These are phyloP conservation scores for Xestia c-nigrum DNA, from an alignment of 2,888 invertebrate species.

Conservation along the genomic window DNA sequence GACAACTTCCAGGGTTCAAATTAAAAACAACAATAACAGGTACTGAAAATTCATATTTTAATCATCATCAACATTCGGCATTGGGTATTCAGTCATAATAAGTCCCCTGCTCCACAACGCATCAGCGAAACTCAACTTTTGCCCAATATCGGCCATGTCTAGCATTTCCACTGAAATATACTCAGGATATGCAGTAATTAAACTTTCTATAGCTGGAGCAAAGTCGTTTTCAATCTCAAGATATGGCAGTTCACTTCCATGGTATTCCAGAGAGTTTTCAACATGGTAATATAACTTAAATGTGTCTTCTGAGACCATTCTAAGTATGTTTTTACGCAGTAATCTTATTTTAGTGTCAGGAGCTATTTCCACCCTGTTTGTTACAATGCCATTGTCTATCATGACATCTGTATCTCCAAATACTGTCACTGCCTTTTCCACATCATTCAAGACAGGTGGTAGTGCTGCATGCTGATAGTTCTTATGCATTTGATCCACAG, in stretches of 20 bases:
- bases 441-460: conserved; percentile 94
- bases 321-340: conserved; percentile 89
- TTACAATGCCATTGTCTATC: conserved; percentile 91
- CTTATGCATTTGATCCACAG: conserved; percentile 96
- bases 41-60: conserved; percentile 64
- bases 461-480: conserved; percentile 96
- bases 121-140: conserved; percentile 92
- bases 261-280: conserved; percentile 96
- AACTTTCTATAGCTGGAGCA: conserved; percentile 92
- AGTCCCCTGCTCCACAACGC: conserved; percentile 96
- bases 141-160: conserved; percentile 91
- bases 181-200: conserved; percentile 94
- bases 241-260: conserved; percentile 93
- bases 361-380: conserved; percentile 92
- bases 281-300: conserved; percentile 94
- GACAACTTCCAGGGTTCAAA: background rate
- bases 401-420: conserved; percentile 93
- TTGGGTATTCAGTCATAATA: conserved; percentile 93
- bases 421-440: conserved; percentile 93
- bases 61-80: conserved; percentile 86
- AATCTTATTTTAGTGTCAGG: conserved; percentile 92
- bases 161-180: conserved; percentile 94
- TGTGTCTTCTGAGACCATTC: conserved; percentile 91
- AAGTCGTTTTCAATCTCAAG: conserved; percentile 93
- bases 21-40: background rate